Evolutionary conservation across 2,888 invertebrate genomes (phyloP).

Genomic region (Lycocerus yunnanus): DNA sequence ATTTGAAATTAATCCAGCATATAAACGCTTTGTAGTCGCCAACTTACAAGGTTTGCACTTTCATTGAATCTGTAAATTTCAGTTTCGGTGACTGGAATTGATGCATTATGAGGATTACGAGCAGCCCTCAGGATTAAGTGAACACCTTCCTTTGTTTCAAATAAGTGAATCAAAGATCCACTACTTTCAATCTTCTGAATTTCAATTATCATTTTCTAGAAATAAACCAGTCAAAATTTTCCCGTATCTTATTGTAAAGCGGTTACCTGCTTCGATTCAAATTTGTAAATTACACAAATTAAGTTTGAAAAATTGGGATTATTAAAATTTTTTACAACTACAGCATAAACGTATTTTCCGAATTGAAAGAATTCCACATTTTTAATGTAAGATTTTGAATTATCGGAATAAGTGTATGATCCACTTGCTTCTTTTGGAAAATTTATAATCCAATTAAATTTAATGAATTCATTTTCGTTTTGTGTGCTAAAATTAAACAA

Average conservation of each 20-base stretch:
- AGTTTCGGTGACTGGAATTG: constrained; percentile 32
- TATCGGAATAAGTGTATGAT: constrained; percentile 12
- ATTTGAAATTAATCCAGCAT: background rate
- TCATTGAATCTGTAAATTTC: constrained; percentile 44
- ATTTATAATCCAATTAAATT: constrained; percentile 42
- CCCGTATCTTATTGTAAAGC: background rate
- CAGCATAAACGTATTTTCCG: constrained; percentile 42
- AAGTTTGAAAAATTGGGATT: constrained; percentile 42
- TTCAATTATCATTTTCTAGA: background rate
- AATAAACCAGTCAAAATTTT: background rate
- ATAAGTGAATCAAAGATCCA: background rate
- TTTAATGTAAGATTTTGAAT: constrained; percentile 47
- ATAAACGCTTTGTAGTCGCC: background rate
- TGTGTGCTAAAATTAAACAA: background rate
- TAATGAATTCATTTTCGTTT: constrained; percentile 41
- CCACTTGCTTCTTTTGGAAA: constrained; percentile 32
- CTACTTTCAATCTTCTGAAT: background rate
- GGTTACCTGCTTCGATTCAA: constrained; percentile 44
- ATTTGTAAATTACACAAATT: constrained; percentile 43
- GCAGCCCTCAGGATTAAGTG: constrained; percentile 46
- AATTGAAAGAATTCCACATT: constrained; percentile 48
- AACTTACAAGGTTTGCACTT: constrained; percentile 26
- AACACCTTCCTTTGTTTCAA: constrained; percentile 29
- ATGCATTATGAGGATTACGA: constrained; percentile 20
- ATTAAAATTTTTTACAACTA: constrained; percentile 48